Percentiles rank a stretch among this genome's conserved stretches.
Conservation (phyloP, 1,140 invertebrate species). For the Drosophila parabipectinata region DNA sequence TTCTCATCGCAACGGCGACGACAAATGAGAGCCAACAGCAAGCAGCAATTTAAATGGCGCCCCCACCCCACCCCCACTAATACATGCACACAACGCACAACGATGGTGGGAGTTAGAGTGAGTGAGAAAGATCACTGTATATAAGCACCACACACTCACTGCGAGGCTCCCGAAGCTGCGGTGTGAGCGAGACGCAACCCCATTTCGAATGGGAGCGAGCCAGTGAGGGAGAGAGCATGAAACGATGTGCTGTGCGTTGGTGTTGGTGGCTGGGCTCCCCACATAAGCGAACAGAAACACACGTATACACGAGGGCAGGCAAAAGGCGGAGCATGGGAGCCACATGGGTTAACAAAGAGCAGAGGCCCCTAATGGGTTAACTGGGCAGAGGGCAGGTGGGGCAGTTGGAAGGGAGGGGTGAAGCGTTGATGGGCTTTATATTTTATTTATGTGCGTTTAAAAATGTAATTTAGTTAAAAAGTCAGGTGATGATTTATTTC, state of each 20-base stretch:
- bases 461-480: slow-evolving; percentile 69
- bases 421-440: slow-evolving; percentile 33
- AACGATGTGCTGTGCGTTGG: slow-evolving; percentile 17
- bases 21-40: slow-evolving; percentile 72
- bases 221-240: slow-evolving; percentile 9
- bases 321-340: slow-evolving; percentile 77
- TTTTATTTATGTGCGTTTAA: slow-evolving; percentile 54
- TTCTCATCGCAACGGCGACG: slow-evolving; percentile 43
- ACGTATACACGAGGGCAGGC: slow-evolving; percentile 27
- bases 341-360: slow-evolving; percentile 8
- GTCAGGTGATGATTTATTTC: slow-evolving; percentile 58
- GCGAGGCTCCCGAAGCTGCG: background rate
- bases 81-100: slow-evolving; percentile 16
- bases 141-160: slow-evolving; percentile 58
- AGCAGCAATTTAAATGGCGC: slow-evolving; percentile 71
- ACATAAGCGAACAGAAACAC: slow-evolving; percentile 10
- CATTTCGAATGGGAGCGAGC: slow-evolving; percentile 11
- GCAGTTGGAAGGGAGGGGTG: background rate
- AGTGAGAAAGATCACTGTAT: slow-evolving; percentile 34
- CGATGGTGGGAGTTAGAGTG: slow-evolving; percentile 24
- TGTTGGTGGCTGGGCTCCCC: slow-evolving; percentile 18
- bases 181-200: slow-evolving; percentile 22
- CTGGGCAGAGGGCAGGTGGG: slow-evolving; percentile 5
- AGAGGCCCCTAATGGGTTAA: slow-evolving; percentile 40
- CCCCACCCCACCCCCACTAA: slow-evolving; percentile 69